Conservation (phyloP, 2,113 vertebrate genomes). For the Stercorarius parasiticus region DNA sequence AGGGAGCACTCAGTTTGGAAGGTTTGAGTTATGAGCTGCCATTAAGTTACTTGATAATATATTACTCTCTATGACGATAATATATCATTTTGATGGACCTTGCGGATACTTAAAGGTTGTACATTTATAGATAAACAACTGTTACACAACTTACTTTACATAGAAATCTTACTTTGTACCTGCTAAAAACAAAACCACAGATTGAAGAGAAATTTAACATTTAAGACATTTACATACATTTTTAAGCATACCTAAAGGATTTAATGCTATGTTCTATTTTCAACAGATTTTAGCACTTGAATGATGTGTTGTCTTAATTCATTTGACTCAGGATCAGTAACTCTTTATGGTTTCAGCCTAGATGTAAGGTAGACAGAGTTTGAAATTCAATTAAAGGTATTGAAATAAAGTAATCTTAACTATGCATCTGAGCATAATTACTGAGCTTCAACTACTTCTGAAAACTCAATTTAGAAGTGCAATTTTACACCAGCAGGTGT, state of each 20-base stretch:
- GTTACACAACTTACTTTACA: not conserved
- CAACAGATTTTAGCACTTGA: not conserved
- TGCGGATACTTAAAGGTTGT: not conserved
- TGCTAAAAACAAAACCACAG: not conserved
- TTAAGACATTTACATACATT: not conserved
- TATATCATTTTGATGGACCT: not conserved
- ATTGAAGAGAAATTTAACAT: not conserved
- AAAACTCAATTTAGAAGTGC: not conserved
- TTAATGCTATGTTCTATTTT: not conserved
- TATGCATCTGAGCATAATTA: not conserved
- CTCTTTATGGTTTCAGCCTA: not conserved
- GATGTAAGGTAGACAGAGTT: not conserved
- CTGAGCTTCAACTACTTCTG: not conserved
- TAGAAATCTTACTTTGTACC: not conserved
- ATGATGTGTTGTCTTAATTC: not conserved
- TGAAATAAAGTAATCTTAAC: not conserved
- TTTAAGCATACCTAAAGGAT: not conserved
- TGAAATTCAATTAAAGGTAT: not conserved
- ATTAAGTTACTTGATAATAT: not conserved
- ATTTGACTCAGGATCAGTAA: not conserved
- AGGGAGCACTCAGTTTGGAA: not conserved
- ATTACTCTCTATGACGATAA: not conserved
- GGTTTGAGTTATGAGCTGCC: not conserved
- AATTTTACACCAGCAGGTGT: not conserved
- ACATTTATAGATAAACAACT: not conserved